These are phyloP conservation scores for Sebastes itinus DNA, from an alignment of 2,797 vertebrate species.

Conservation along the genomic window DNA sequence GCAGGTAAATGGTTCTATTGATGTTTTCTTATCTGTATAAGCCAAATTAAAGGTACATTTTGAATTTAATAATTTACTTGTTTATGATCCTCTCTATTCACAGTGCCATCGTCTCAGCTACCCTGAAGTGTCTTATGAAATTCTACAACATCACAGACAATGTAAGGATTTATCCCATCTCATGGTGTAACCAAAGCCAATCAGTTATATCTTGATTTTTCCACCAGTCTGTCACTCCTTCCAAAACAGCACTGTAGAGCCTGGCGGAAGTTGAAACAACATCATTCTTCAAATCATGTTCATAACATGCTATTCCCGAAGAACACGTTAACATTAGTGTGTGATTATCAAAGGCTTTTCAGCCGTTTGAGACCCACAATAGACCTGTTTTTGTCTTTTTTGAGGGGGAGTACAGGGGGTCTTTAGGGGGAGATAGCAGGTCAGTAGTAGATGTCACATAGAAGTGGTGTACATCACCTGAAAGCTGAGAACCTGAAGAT, in stretches of 20 bases:
- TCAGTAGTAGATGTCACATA: too few relatives aligned
- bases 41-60: not conserved
- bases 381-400: too few relatives aligned
- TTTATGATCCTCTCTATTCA: not conserved
- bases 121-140: slow-evolving; percentile 86
- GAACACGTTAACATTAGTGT: too few relatives aligned
- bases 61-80: not conserved
- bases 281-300: too few relatives aligned
- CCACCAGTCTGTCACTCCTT: too few relatives aligned
- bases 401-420: accelerated
- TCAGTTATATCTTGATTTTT: not conserved
- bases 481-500: too few relatives aligned
- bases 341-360: not conserved
- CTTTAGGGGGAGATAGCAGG: accelerated
- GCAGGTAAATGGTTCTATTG: slow-evolving; percentile 76
- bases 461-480: too few relatives aligned
- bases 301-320: too few relatives aligned
- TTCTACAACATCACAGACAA: slow-evolving; percentile 88
- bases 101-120: slow-evolving; percentile 88
- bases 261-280: too few relatives aligned
- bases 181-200: not conserved
- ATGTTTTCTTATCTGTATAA: not conserved
- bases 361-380: too few relatives aligned
- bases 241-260: too few relatives aligned
- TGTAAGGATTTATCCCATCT: slow-evolving; percentile 55